Evolutionary conservation across 2,113 vertebrate species (phyloP), one percentile per base, ranked within the genome.

Genomic region (Heterochromis multidens): DNA sequence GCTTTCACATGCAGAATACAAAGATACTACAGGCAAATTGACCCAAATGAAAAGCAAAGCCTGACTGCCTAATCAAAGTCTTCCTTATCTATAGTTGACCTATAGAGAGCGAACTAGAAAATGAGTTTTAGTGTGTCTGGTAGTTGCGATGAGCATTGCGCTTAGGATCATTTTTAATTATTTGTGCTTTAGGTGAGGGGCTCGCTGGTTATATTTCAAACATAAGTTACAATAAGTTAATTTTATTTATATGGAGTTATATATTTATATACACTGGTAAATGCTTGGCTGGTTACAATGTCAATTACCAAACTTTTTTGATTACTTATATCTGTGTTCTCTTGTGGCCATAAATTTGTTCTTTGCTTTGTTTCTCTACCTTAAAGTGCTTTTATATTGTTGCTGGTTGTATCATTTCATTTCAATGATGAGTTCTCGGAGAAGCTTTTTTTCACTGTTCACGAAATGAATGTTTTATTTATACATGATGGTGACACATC

Each of bases 241-340:
- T 19, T 86, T 92, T 90, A 94, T 94, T 92, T 91, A 89, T 88
- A 87, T 77, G 70, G 59, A 86, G 33, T 87, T 87, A 43, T 88
- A 86, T 93, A 92, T 95, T 92, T 95, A 89, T 94, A 88, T 82
- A 76, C 81, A 85, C 77, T 94, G 93, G 93, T 95, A 94, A 95
- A 93, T 93, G 93, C 87, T 95, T 95, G 93, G 88, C 94, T 95
- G 92, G 94, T 95, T 93, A 95, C 94, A 95, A 95, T 93, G 94
- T 93, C 92, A 94, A 62, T 93, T 95, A 94, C 94, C 93, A 92
- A 89, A 88, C 40, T 4, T 80, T 31, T 84, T 90, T 80, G 72
- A 83, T 90, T 88, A 89, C 90, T 89, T 93, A 82, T 93, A 76
- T 90, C 23, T 92, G 57, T 90, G 67, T 90, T 88, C 60, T 90